Evolutionary conservation across 2,888 invertebrate species (phyloP), one percentile per base, ranked within the genome.

Genomic region (Drosophila tanythrix): DNA sequence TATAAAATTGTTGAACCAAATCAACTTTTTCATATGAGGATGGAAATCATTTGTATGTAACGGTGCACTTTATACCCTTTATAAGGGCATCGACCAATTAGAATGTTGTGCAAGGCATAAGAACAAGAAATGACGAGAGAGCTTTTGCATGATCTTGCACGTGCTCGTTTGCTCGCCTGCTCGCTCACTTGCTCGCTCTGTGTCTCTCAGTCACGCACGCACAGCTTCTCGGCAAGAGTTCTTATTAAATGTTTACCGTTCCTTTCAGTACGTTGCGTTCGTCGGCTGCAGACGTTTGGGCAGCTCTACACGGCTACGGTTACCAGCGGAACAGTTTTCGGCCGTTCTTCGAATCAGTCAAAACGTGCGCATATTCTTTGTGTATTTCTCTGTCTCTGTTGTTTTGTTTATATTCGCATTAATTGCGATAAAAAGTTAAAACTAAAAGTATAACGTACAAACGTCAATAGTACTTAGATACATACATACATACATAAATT

Each of bases 371-470:
- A 70, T 70, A 74, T 71, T 79, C 68, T 56, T 38, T 15, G 7
- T 46, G 13, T 21, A 21, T 27, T 53, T 50, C 35, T 55, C 51
- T 55, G 67, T 46, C 57, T 66, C 50, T 18, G 51, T 29, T 57
- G 35, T 58, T 64, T 82, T 82, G 83, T 84, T 87, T 88, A 85
- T 83, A 76, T 52, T 71, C 65, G 65, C 76, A 75, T 77, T 74
- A 80, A 83, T 74, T 67, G 72, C 72, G 63, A 83, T 72, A 75
- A 76, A 85, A 76, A 75, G 69, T 52, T 70, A 57, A 75, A 76
- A 86, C 70, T 69, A 81, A 77, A 81, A 73, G 70, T 72, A 74
- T 38, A 29, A 69, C 67, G 70, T 46, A 38, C 56, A 58, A 38
- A 8, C 56, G 27, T 29, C 40, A 56, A 15, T 13, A 15, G 27